A percentile compares a stretch with the other conserved stretches of the same genome.
Conservation (phyloP, 2,113 vertebrate genomes). For the Laterallus jamaicensis region DNA sequence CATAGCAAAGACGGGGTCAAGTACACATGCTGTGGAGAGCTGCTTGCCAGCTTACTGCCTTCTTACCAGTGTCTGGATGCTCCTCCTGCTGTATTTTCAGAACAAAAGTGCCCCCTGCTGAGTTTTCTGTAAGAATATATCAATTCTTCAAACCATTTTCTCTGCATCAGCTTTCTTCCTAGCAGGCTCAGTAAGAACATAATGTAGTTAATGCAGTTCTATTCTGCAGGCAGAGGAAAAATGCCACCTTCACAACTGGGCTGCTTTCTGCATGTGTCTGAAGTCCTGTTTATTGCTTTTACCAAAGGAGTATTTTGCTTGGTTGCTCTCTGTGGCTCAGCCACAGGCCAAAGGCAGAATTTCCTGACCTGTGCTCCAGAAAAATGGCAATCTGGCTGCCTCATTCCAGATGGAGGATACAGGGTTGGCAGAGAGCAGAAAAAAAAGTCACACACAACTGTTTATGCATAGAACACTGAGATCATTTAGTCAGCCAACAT, state of each 20-base stretch:
- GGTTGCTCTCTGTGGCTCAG: neutral
- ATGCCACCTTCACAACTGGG: neutral
- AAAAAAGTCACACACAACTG: neutral
- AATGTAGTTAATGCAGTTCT: neutral
- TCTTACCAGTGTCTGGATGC: neutral
- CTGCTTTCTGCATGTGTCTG: neutral
- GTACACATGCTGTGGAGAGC: neutral
- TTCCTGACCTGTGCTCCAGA: neutral
- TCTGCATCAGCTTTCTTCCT: neutral
- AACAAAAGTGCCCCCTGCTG: neutral
- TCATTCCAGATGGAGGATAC: neutral
- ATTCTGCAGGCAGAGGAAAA: neutral
- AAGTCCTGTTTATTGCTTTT: neutral
- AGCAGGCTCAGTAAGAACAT: neutral
- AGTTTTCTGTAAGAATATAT: neutral
- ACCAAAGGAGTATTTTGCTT: neutral
- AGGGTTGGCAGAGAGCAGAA: neutral
- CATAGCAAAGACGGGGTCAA: rapidly evolving
- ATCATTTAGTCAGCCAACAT: neutral
- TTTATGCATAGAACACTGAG: neutral
- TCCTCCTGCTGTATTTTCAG: neutral
- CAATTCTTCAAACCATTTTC: neutral
- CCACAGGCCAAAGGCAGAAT: neutral
- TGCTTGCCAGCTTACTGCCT: neutral
- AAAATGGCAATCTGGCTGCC: neutral